Base-by-base conservation (phyloP, 2,113 vertebrate species). In the Urocolius indicus region DNA sequence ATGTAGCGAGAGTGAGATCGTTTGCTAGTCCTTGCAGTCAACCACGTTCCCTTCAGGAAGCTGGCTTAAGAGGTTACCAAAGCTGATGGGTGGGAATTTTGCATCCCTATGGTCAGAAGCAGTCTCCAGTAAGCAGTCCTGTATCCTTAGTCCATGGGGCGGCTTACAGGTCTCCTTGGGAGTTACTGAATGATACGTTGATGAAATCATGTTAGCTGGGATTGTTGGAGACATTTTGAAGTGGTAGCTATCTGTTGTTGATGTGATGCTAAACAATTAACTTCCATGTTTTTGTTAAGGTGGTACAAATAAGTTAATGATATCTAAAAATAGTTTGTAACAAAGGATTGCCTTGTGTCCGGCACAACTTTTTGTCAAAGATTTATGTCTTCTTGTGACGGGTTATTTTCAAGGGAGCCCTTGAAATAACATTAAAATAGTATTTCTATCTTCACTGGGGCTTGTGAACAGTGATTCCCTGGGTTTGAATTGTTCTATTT, bases 371-470 rank as follows among this genome's bases (percentile, higher is more conserved):
- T 68, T 59, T 8, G 1, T 71, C 73, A n/a, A 55, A 84, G 46
- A 8, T 3, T 81, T 43, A 7, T 20, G 2, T 36, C 26, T 48
- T 19, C 32, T 84, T 49, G 8, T n/a, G 43, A 6, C 32, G 16
- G 51, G 9, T 61, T 57, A 30, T 67, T 93, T 92, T 48, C 43
- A 49, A 72, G 82, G 57, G 9, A 82, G 6, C 8, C 11, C 34
- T 46, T 73, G 24, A 84, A 79, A 51, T 26, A 72, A 32, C 32
- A 34, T 62, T 57, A 29, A 71, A 84, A 27, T 17, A 41, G 16
- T 30, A 16, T 5, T 73, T 69, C 75, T 3, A 1, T 71, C 15
- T 68, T 62, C 30, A 0, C 32, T 2, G 0, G 54, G 57, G 38
- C 18, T 51, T 55, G 16, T 59, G 17, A 75, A 10, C 15, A 52